phyloP scores from a whole-genome alignment of 2,797 vertebrate genomes.

The Centropyge bicolor region DNA sequence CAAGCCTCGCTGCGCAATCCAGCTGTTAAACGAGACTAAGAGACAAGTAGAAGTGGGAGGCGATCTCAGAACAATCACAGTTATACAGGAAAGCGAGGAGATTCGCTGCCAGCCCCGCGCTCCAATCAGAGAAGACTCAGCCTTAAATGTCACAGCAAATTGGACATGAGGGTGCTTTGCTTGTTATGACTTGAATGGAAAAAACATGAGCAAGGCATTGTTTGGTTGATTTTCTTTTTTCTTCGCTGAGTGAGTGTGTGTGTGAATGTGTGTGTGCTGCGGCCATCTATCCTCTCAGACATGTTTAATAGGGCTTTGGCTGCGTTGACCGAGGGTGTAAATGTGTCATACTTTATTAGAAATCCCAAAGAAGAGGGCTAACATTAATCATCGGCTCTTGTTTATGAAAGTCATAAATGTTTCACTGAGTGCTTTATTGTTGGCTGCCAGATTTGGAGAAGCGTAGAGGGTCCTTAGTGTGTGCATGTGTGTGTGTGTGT shows the following conservation, averaged over 20 bases:
- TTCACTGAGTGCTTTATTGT: slow-evolving; percentile 88
- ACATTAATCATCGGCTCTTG: slow-evolving; percentile 89
- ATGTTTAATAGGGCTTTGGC: slow-evolving; percentile 85
- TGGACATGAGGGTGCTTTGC: slow-evolving; percentile 48
- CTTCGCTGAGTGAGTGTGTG: slow-evolving; percentile 24
- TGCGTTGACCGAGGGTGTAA: slow-evolving; percentile 86
- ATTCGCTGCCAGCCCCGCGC: slow-evolving; percentile 13
- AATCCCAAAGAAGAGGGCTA: slow-evolving; percentile 88
- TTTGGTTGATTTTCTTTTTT: slow-evolving; percentile 74
- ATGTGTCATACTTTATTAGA: slow-evolving; percentile 90
- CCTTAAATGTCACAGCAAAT: slow-evolving; percentile 64
- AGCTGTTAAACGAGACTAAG: slow-evolving; percentile 71
- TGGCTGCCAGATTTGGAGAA: slow-evolving; percentile 79
- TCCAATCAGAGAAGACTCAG: slow-evolving; percentile 46
- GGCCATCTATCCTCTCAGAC: slow-evolving; percentile 82
- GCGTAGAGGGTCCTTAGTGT: slow-evolving; percentile 64
- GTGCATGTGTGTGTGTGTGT: slow-evolving; percentile 42
- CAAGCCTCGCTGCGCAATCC: slow-evolving; percentile 54
- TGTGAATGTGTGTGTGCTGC: slow-evolving; percentile 21
- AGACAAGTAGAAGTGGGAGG: slow-evolving; percentile 55
- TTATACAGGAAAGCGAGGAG: slow-evolving; percentile 32
- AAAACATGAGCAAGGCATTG: slow-evolving; percentile 65
- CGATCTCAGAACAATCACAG: slow-evolving; percentile 66
- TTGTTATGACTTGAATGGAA: slow-evolving; percentile 59
- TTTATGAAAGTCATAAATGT: slow-evolving; percentile 91